Evolutionary conservation across 2,888 invertebrate species (phyloP), one percentile per base, ranked within the genome.

Genomic region (Lithodes maja): DNA sequence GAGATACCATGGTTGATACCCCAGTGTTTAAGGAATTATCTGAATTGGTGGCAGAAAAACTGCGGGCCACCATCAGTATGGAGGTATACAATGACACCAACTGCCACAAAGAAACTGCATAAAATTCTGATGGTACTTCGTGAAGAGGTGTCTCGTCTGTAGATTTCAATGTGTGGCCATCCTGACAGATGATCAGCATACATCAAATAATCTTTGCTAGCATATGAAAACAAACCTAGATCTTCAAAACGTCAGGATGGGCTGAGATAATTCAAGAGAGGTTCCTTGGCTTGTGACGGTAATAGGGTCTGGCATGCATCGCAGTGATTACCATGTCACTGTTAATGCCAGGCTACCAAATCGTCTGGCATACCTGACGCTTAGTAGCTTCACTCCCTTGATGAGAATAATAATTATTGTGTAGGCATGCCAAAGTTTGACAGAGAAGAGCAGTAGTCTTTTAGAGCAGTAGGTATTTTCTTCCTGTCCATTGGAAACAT

Each of bases 271-370:
- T n/a, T 17, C 74, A 74, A 17, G 12, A 12, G 78, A 17, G 78
- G 78, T n/a, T 78, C 50, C 53, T 81, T 54, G 17, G n/a, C 7
- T 33, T 81, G 81, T n/a, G 55, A 55, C 3, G 55, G 81, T 15
- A 17, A 53, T 3, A 81, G 2, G 3, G 7, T 61, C 49, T 81
- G 81, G 17, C 81, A 81, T 15, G 15, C 3, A 7, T 81, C 55
- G 17, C 81, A 7, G 55, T 81, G 55, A n/a, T 81, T 55, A 55
- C 49, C 3, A 81, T 81, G 55, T 52, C 81, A n/a, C n/a, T 17
- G 7, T 9, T 61, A 33, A 81, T 81, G 81, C 81, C 81, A 17
- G 81, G 81, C 81, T 55, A 81, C 17, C 50, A 81, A 15, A 81
- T 55, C 9, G 55, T 61, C 61, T 81, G 81, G 7, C 55, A 55